Percentiles rank a stretch among this genome's conserved stretches.
Conservation (phyloP, 2,113 vertebrate species). For the Cottus gobio region DNA sequence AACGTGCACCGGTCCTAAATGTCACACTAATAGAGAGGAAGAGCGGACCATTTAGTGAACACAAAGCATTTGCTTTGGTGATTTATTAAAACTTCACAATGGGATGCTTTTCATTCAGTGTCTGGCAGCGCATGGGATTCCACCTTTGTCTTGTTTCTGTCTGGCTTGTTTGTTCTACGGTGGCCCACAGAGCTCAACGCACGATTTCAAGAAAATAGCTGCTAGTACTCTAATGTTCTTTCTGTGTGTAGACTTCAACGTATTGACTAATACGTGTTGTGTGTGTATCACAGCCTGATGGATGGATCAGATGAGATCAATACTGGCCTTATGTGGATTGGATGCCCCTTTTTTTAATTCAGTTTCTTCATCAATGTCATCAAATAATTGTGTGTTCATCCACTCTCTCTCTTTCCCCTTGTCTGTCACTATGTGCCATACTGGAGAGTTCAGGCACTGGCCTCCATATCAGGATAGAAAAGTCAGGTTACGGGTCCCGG, state of each 20-base stretch:
- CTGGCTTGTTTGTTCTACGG: not conserved
- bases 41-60: slow-evolving; percentile 74
- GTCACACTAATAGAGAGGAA: slow-evolving; percentile 73
- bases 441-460: not conserved
- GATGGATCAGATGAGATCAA: not conserved
- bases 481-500: not conserved
- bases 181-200: not conserved
- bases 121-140: slow-evolving; percentile 26
- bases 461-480: not conserved
- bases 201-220: not conserved
- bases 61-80: slow-evolving; percentile 72
- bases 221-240: not conserved
- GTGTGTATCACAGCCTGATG: not conserved
- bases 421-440: not conserved
- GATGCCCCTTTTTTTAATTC: not conserved
- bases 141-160: slow-evolving; percentile 28
- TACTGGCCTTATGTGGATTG: not conserved
- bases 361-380: not conserved
- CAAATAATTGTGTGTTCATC: not conserved
- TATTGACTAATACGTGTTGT: not conserved
- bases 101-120: slow-evolving; percentile 25
- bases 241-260: not conserved
- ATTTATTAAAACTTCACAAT: slow-evolving; percentile 69
- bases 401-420: not conserved
- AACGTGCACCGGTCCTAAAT: slow-evolving; percentile 54